Base-by-base conservation (phyloP, 2,797 vertebrate genomes). In the Diceros bicornis region DNA sequence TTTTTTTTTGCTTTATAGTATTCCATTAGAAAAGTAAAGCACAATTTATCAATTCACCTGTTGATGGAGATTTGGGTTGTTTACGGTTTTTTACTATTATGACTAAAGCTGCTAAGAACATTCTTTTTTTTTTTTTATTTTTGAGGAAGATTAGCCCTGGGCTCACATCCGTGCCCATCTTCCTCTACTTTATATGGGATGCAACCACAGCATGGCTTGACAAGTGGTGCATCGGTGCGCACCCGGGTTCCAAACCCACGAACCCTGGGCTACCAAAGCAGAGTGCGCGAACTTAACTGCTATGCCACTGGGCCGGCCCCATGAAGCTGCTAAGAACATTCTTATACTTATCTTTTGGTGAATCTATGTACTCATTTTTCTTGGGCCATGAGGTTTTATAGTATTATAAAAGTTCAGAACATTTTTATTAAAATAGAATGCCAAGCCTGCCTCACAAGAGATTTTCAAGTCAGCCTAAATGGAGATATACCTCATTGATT, bases 281-380 rank as follows among this genome's bases (percentile, higher is more conserved):
- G 41, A 41, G 41, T 41, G 4, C 41, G 4, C 41, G 41, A 41
- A 41, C 41, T 41, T 41, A 41, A 41, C 41, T 41, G 41, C 41
- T 41, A 41, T 41, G 41, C 41, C 41, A 41, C 41, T 41, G 41
- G 41, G 41, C 41, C 4, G 41, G 41, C 41, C 4, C 41, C 41
- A 5, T 41, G 41, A 95, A 93, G 29, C 32, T 72, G 29, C 47
- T 83, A 47, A 88, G 64, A 89, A 41, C 47, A 91, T 93, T 66
- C 52, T 87, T 71, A 61, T 82, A 78, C 10, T 95, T 88, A 32
- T 81, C 21, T 93, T 97, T 89, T 94, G 9, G 29, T 94, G 50
- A 96, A 55, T 96, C 86, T 84, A 55, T 77, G 32, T 10, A 94
- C 20, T 96, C 10, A 91, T 74, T 90, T 91, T 79, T 94, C 71